A percentile compares a stretch with the other conserved stretches of the same genome.
These are phyloP conservation scores for Busseola fusca DNA, from an alignment of 2,888 invertebrate genomes.

Conservation along the genomic window DNA sequence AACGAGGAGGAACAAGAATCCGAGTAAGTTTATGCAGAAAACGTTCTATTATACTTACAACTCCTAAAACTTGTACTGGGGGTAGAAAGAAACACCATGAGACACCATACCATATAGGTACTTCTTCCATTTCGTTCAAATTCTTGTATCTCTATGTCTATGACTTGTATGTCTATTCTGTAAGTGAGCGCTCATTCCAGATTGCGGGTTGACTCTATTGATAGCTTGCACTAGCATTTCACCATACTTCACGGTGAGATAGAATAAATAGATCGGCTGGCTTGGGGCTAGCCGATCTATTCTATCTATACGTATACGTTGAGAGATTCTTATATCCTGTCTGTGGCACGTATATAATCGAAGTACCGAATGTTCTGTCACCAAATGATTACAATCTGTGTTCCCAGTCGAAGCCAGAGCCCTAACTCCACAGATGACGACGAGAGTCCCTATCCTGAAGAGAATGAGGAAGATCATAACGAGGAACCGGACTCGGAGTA, in stretches of 20 bases:
- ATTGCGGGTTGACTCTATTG: background rate
- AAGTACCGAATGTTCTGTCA: background rate
- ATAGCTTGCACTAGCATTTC: too few relatives aligned
- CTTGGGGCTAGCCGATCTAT: too few relatives aligned
- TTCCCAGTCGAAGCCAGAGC: constrained; percentile 24
- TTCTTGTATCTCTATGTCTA: background rate
- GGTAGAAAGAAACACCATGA: background rate
- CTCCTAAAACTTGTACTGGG: background rate
- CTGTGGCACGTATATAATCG: background rate
- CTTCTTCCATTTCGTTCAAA: background rate
- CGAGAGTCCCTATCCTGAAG: background rate
- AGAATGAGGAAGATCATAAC: constrained; percentile 15
- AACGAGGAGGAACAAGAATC: constrained; percentile 34
- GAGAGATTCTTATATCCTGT: background rate
- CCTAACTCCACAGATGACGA: constrained; percentile 1
- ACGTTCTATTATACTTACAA: background rate
- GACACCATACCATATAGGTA: background rate
- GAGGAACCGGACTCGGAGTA: constrained; percentile 18
- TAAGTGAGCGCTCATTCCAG: background rate
- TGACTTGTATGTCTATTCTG: background rate
- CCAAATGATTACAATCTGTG: background rate
- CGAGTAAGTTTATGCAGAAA: constrained; percentile 21
- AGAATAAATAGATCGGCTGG: background rate
- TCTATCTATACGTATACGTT: background rate
- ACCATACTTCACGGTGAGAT: background rate